Conservation (phyloP, 2,797 vertebrate species). For the Buceros bicornis region DNA sequence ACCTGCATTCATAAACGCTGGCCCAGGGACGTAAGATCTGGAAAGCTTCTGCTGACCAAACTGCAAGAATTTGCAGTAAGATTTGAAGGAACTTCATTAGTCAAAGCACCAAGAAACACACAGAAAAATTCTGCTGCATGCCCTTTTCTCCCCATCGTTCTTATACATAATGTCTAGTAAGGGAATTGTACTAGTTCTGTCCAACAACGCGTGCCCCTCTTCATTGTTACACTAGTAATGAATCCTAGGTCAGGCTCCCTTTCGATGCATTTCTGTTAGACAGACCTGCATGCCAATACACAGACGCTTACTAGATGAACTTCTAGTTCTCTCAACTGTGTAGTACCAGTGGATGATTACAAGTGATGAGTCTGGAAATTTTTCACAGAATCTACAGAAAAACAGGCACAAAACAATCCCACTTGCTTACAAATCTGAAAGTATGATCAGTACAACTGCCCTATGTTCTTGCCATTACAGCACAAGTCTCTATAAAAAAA, state of each 20-base stretch:
- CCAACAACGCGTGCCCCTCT: neutral
- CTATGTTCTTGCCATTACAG: neutral
- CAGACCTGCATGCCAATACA: neutral
- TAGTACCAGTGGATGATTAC: neutral
- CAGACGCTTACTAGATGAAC: neutral
- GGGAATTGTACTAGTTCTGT: neutral
- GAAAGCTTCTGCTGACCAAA: neutral
- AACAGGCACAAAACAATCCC: neutral
- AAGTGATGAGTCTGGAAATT: neutral
- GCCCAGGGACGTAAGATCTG: neutral
- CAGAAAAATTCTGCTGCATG: neutral
- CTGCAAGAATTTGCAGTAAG: neutral
- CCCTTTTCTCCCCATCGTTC: neutral
- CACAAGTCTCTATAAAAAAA: neutral
- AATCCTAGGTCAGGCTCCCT: fast-evolving
- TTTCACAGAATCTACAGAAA: neutral
- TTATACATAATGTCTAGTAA: fast-evolving
- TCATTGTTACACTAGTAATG: fast-evolving
- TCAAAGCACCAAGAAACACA: neutral
- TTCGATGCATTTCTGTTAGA: fast-evolving
- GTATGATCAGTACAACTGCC: conserved; percentile 5
- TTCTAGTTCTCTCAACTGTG: neutral
- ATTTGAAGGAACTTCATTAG: neutral
- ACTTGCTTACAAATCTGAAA: neutral
- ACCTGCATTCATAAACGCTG: neutral